Conservation (phyloP, 2,113 vertebrate species). For the Lucifuga dentata region DNA sequence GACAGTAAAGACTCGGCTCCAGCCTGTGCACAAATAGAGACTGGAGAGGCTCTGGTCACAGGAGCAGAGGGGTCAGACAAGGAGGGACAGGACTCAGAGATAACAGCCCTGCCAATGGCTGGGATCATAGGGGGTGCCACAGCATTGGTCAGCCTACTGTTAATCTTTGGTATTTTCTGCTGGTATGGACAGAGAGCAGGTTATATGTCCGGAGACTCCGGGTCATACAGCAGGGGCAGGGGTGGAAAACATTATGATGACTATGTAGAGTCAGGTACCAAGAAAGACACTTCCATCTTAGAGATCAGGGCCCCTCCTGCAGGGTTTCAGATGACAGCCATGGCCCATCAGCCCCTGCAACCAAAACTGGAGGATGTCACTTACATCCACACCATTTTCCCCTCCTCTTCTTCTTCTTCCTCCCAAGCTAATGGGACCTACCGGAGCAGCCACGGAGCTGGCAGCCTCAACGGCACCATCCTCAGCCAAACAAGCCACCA, state of each 20-base stretch:
- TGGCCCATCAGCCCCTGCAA: slow-evolving; percentile 88
- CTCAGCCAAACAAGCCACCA: slow-evolving; percentile 79
- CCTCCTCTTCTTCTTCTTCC: slow-evolving; percentile 91
- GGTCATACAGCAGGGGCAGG: slow-evolving; percentile 81
- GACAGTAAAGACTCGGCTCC: slow-evolving; percentile 87
- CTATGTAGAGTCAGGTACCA: slow-evolving; percentile 93
- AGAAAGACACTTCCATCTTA: slow-evolving; percentile 95
- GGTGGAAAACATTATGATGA: slow-evolving; percentile 88
- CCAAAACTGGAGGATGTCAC: slow-evolving; percentile 90
- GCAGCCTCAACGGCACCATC: slow-evolving; percentile 85
- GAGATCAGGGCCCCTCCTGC: slow-evolving; percentile 88
- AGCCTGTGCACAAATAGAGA: slow-evolving; percentile 92
- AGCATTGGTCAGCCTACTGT: slow-evolving; percentile 89
- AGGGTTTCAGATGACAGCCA: slow-evolving; percentile 91
- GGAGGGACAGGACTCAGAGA: slow-evolving; percentile 83
- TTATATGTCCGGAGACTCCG: slow-evolving; percentile 85
- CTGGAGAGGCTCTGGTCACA: slow-evolving; percentile 78
- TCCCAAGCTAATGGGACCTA: slow-evolving; percentile 90
- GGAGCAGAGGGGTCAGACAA: slow-evolving; percentile 85
- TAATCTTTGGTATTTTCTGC: slow-evolving; percentile 91
- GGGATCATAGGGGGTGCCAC: slow-evolving; percentile 92
- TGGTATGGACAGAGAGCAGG: slow-evolving; percentile 90
- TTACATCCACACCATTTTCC: slow-evolving; percentile 94
- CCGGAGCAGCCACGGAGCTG: slow-evolving; percentile 84
- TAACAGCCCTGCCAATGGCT: slow-evolving; percentile 88